phyloP scores from a whole-genome alignment of 53 echinoderm and acorn worm genomes.

The Crossaster papposus region DNA sequence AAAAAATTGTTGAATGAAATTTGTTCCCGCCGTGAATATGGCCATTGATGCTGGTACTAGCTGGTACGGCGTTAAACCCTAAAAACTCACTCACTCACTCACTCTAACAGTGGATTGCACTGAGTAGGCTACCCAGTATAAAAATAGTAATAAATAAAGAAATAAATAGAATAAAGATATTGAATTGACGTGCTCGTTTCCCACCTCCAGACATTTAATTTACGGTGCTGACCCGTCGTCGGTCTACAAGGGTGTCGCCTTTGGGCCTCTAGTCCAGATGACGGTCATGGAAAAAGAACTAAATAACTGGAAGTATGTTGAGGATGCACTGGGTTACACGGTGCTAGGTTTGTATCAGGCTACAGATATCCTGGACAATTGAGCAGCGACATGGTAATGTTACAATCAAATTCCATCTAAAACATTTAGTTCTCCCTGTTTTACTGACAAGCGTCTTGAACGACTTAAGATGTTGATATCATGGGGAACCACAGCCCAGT shows the following conservation, averaged over 20 bases:
- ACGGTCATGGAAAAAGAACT: slow-evolving; percentile 51
- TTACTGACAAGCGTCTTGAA: background rate
- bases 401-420: background rate
- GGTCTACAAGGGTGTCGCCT: slow-evolving; percentile 73
- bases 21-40: too few species aligned
- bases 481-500: too few species aligned
- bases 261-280: slow-evolving; percentile 63
- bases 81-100: too few species aligned
- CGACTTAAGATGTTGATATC: too few species aligned
- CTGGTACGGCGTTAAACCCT: too few species aligned
- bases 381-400: slow-evolving; percentile 11
- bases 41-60: too few species aligned
- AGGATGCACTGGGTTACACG: slow-evolving; percentile 58
- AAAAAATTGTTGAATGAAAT: too few species aligned
- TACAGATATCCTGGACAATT: slow-evolving; percentile 49
- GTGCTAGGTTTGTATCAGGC: slow-evolving; percentile 66
- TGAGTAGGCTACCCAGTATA: too few species aligned
- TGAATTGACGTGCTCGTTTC: too few species aligned
- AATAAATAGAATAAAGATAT: too few species aligned
- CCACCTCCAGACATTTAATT: slow-evolving; percentile 73
- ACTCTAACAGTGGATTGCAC: too few species aligned
- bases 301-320: slow-evolving; percentile 3
- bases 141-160: too few species aligned
- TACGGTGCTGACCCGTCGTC: slow-evolving; percentile 65
- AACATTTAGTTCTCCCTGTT: background rate